A percentile compares a stretch with the other conserved stretches of the same genome.
Evolutionary conservation across 2,113 vertebrate species (phyloP).

Genomic region (Semnopithecus entellus): DNA sequence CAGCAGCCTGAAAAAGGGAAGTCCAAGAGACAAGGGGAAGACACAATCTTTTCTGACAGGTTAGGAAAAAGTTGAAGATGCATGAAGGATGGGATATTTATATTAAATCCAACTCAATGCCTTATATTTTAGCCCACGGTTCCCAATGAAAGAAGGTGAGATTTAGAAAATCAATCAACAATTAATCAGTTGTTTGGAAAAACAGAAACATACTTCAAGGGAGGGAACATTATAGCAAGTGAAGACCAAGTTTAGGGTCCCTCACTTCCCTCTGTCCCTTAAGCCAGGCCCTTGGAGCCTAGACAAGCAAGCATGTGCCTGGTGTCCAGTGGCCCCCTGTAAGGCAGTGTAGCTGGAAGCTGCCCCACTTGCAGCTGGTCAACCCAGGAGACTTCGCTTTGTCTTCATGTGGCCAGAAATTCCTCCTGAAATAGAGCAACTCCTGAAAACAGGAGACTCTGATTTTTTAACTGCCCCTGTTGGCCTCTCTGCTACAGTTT

Average conservation of each 20-base stretch:
- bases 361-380: no score
- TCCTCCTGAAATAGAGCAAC: background rate
- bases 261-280: background rate
- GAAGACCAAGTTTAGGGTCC: background rate
- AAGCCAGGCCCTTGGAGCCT: background rate
- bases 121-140: background rate
- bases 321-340: fast-evolving
- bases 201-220: background rate
- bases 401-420: background rate
- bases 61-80: background rate
- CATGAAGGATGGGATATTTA: fast-evolving
- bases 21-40: background rate
- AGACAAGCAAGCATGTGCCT: fast-evolving
- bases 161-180: background rate
- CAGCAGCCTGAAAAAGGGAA: conserved; percentile 17
- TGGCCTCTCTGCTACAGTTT: background rate
- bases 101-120: background rate
- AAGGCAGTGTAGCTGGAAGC: fast-evolving
- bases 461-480: background rate
- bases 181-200: background rate
- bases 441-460: background rate
- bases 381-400: background rate
- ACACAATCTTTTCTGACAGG: background rate
- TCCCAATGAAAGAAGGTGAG: background rate
- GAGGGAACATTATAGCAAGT: no score